Percentiles rank a stretch among this genome's conserved stretches.
Conservation (phyloP, 2,888 invertebrate species). For the Spodoptera exigua region DNA sequence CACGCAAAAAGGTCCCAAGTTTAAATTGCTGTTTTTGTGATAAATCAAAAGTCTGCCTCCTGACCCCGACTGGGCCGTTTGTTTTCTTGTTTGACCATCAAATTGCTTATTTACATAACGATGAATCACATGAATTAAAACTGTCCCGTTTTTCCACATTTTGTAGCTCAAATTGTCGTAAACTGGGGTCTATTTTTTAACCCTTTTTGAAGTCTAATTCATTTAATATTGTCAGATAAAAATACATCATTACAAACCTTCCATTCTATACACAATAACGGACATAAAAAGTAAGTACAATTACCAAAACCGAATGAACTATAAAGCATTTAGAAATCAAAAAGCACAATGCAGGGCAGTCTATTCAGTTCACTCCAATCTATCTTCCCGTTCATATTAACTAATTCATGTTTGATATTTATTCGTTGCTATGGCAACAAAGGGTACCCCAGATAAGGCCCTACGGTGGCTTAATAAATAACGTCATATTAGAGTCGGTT, state of each 20-base stretch:
- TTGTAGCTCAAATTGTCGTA: constrained; percentile 1
- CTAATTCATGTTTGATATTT: constrained; percentile 76
- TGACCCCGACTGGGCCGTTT: constrained; percentile 57
- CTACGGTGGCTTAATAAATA: constrained; percentile 77
- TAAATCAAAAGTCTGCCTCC: constrained; percentile 64
- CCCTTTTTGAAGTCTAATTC: too few relatives aligned
- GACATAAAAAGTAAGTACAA: too few relatives aligned
- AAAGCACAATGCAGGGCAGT: constrained; percentile 50
- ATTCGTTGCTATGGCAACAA: constrained; percentile 73
- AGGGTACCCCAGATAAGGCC: constrained; percentile 77
- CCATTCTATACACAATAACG: too few relatives aligned
- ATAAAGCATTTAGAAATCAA: constrained; percentile 12
- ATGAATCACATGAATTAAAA: constrained; percentile 59
- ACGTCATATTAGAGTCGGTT: constrained; percentile 80
- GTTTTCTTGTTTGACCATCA: constrained; percentile 57
- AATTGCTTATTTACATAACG: constrained; percentile 67
- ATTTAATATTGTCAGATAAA: too few relatives aligned
- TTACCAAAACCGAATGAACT: not conserved
- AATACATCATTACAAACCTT: too few relatives aligned
- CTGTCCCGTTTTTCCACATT: constrained; percentile 40
- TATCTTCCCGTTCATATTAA: constrained; percentile 72
- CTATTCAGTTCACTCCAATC: constrained; percentile 66
- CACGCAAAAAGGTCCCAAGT: constrained; percentile 69
- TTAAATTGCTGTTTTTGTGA: constrained; percentile 70
- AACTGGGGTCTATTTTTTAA: too few relatives aligned